Evolutionary conservation across 2,797 vertebrate genomes (phyloP).

Genomic region (Pseudomugil gertrudae): DNA sequence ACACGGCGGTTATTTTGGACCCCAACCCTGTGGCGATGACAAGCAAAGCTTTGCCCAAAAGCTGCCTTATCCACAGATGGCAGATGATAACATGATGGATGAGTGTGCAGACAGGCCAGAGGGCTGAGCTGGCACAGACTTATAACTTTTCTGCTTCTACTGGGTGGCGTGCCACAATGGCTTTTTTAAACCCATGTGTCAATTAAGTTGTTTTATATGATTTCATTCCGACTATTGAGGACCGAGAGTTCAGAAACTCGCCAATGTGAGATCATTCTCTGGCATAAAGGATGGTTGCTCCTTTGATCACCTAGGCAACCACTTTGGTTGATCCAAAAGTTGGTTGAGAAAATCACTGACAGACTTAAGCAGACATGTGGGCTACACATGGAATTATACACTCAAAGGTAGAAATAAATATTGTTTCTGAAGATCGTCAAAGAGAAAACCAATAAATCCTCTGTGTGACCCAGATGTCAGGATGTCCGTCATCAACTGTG

Average conservation of each 20-base stretch:
- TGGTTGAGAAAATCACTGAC: not conserved
- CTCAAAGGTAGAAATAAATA: not conserved
- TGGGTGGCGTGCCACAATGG: slow-evolving; percentile 21
- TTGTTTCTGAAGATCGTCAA: not conserved
- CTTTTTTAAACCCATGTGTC: slow-evolving; percentile 13
- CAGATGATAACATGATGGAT: slow-evolving; percentile 62
- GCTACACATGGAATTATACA: not conserved
- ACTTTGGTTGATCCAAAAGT: too few relatives aligned
- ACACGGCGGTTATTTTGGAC: slow-evolving; percentile 55
- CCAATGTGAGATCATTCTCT: not conserved
- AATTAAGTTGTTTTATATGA: slow-evolving; percentile 14
- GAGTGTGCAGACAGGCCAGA: slow-evolving; percentile 43
- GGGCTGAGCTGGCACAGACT: slow-evolving; percentile 26
- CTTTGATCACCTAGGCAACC: too few relatives aligned
- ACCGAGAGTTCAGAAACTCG: not conserved
- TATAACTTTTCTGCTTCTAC: slow-evolving; percentile 1
- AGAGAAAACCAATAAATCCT: not conserved
- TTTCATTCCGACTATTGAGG: not conserved
- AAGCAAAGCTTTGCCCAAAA: slow-evolving; percentile 64
- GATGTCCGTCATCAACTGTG: slow-evolving; percentile 50
- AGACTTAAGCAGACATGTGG: not conserved
- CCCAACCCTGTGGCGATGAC: slow-evolving; percentile 61
- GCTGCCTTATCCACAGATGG: slow-evolving; percentile 46
- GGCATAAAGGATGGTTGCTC: too few relatives aligned
- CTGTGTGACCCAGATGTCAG: slow-evolving; percentile 10